Conservation (phyloP, 2,888 invertebrate genomes). For the Loripinus fragilis region DNA sequence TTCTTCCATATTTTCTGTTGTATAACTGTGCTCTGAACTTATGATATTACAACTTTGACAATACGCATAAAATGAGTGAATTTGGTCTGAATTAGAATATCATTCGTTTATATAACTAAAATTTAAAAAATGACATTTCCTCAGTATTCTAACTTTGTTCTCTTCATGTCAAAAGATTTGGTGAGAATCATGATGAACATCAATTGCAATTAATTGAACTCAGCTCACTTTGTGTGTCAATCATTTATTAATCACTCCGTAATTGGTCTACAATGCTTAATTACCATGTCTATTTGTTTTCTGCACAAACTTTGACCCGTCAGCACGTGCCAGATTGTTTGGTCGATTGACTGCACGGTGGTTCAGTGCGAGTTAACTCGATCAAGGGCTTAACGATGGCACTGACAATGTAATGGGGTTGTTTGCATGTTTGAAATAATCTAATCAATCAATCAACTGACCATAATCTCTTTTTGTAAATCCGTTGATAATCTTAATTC, state of each 20-base stretch:
- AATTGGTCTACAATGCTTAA: not conserved
- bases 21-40: not conserved
- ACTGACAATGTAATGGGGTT: too few relatives aligned
- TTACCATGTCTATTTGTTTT: not conserved
- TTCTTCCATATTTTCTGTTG: not conserved
- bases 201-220: not conserved
- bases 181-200: not conserved
- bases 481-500: too few relatives aligned
- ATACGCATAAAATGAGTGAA: not conserved
- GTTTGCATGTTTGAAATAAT: too few relatives aligned
- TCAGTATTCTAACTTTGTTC: not conserved
- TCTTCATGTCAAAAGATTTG: not conserved
- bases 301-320: not conserved
- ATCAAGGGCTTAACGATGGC: too few relatives aligned
- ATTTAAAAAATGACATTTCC: not conserved
- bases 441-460: too few relatives aligned
- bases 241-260: not conserved
- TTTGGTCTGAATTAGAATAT: not conserved
- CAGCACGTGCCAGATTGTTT: constrained; percentile 8
- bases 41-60: too few relatives aligned
- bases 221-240: not conserved
- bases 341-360: not conserved
- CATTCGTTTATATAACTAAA: not conserved
- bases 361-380: not conserved
- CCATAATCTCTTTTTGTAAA: too few relatives aligned